These are phyloP conservation scores for Cyclargus thomasi DNA, from an alignment of 1,140 invertebrate genomes.

Conservation along the genomic window DNA sequence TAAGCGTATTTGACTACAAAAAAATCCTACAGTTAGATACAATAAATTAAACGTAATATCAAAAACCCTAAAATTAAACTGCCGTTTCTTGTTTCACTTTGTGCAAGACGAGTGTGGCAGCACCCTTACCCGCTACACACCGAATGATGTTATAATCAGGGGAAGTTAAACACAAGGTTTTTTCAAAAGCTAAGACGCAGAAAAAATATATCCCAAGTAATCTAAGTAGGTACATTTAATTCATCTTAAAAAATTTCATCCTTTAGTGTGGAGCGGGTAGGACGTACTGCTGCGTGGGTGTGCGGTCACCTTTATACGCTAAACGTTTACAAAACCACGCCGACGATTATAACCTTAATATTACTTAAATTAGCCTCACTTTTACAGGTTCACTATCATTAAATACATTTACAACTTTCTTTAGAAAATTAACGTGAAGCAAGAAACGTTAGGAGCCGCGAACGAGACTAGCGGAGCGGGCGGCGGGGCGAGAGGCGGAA, in stretches of 20 bases:
- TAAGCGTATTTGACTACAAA: conserved; percentile 58
- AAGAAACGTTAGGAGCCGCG: conserved; percentile 14
- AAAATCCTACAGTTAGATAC: conserved; percentile 32
- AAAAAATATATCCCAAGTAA: too few species aligned
- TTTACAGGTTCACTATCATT: neutral
- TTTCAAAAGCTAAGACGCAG: too few species aligned
- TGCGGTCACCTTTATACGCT: neutral
- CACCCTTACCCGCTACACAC: neutral
- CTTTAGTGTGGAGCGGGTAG: neutral
- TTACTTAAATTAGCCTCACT: neutral
- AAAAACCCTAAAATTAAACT: conserved; percentile 22
- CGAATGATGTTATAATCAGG: too few species aligned
- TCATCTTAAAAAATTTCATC: too few species aligned
- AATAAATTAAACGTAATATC: conserved; percentile 29
- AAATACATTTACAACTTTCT: neutral
- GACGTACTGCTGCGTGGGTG: neutral
- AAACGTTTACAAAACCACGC: conserved; percentile 11
- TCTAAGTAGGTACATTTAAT: too few species aligned
- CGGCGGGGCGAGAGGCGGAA: neutral
- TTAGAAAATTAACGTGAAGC: conserved; percentile 14
- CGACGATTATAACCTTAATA: neutral
- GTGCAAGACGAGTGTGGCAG: neutral
- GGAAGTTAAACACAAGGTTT: too few species aligned
- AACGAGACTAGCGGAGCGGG: conserved; percentile 3
- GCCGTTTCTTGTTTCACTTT: conserved; percentile 25